Conservation (phyloP, 2,888 invertebrate genomes). For the Miltochrista miniata region DNA sequence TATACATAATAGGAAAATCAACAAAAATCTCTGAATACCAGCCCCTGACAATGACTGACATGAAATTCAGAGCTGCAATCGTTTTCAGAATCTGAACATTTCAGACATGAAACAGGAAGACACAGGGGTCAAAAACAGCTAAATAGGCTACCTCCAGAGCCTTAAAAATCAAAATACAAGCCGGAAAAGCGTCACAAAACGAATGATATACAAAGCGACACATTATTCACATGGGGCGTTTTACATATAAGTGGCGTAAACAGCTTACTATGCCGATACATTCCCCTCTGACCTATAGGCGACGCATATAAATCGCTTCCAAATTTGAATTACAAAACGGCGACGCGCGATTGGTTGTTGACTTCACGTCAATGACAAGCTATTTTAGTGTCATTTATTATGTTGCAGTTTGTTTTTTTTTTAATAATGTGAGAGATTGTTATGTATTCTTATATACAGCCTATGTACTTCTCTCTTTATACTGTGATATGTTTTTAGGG, state of each 20-base stretch:
- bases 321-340: slow-evolving; percentile 73
- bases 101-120: too few species aligned
- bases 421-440: neutral
- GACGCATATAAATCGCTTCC: slow-evolving; percentile 69
- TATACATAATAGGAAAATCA: too few species aligned
- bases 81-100: too few species aligned
- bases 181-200: slow-evolving; percentile 44
- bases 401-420: slow-evolving; percentile 1
- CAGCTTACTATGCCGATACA: slow-evolving; percentile 65
- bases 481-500: too few species aligned
- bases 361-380: slow-evolving; percentile 44
- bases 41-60: too few species aligned
- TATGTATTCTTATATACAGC: neutral
- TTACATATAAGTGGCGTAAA: slow-evolving; percentile 41
- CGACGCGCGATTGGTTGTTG: slow-evolving; percentile 51
- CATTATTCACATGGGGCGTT: slow-evolving; percentile 30
- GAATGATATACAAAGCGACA: neutral
- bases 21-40: too few species aligned
- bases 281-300: slow-evolving; percentile 77
- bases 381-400: slow-evolving; percentile 27
- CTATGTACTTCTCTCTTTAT: too few species aligned
- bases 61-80: too few species aligned
- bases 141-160: too few species aligned
- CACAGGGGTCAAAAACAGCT: too few species aligned
- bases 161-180: neutral